phyloP scores from a whole-genome alignment of 2,797 vertebrate species.

The Karalla daura region DNA sequence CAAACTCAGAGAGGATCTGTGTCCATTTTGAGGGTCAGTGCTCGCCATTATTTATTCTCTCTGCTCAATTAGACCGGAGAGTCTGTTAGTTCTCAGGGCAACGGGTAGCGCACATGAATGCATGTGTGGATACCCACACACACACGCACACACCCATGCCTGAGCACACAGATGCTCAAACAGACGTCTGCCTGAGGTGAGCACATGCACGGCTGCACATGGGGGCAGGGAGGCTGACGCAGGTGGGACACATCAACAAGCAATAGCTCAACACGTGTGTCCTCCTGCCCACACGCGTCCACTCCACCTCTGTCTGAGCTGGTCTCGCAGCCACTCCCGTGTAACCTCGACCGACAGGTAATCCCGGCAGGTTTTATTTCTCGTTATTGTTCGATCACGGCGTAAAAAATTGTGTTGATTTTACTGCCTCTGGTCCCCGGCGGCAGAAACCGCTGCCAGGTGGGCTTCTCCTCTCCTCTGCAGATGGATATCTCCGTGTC shows the following conservation, averaged over 20 bases:
- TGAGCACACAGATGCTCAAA: conserved; percentile 31
- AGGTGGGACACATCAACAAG: conserved; percentile 44
- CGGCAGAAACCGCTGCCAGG: conserved; percentile 58
- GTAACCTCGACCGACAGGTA: conserved; percentile 23
- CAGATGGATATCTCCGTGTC: conserved; percentile 53
- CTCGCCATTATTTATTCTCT: conserved; percentile 41
- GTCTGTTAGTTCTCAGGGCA: conserved; percentile 25
- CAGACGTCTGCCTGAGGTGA: conserved; percentile 21
- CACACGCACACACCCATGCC: conserved; percentile 30
- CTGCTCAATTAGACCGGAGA: conserved; percentile 37
- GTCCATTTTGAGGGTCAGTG: conserved; percentile 5
- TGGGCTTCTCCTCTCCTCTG: conserved; percentile 22
- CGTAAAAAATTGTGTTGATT: conserved; percentile 37
- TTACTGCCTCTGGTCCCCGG: conserved; percentile 40
- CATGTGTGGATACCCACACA: conserved; percentile 24
- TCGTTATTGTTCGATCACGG: conserved; percentile 12
- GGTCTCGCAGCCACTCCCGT: conserved; percentile 7
- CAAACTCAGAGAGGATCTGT: conserved; percentile 33
- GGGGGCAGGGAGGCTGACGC: background rate
- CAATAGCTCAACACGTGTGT: conserved; percentile 35
- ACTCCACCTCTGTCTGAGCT: background rate
- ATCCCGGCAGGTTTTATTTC: conserved; percentile 51
- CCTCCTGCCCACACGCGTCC: conserved; percentile 34
- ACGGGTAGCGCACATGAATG: background rate
- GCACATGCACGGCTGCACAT: conserved; percentile 12